Conservation (phyloP, 2,888 invertebrate genomes). For the Nephrotoma flavescens region DNA sequence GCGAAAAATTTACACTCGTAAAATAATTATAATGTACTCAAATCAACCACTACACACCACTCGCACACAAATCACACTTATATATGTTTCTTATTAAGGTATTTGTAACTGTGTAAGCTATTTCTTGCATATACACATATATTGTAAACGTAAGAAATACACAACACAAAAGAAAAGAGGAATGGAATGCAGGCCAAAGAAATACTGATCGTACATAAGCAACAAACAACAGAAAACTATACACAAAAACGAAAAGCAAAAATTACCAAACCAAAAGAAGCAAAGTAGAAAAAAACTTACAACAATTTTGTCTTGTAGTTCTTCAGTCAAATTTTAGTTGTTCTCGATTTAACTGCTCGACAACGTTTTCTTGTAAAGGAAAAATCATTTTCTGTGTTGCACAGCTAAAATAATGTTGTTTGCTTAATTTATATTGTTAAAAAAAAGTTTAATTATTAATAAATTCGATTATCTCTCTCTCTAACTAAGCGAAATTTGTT, state of each 20-base stretch:
- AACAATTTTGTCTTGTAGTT: not conserved
- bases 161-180: not conserved
- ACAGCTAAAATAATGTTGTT: not conserved
- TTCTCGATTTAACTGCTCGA: not conserved
- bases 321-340: conserved; percentile 1
- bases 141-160: not conserved
- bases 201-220: not conserved
- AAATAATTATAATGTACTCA: not conserved
- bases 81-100: not conserved
- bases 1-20: too few relatives aligned
- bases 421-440: not conserved
- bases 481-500: not conserved
- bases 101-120: not conserved
- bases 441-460: not conserved
- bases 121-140: not conserved
- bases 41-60: not conserved
- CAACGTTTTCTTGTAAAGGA: not conserved
- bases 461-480: not conserved
- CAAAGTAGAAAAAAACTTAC: not conserved
- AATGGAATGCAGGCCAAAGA: conserved; percentile 6
- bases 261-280: not conserved
- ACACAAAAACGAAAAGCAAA: not conserved
- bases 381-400: not conserved
- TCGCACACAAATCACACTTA: not conserved
- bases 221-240: not conserved